Evolutionary conservation across 2,888 invertebrate genomes (phyloP).

Genomic region (Cheilosia urbana): DNA sequence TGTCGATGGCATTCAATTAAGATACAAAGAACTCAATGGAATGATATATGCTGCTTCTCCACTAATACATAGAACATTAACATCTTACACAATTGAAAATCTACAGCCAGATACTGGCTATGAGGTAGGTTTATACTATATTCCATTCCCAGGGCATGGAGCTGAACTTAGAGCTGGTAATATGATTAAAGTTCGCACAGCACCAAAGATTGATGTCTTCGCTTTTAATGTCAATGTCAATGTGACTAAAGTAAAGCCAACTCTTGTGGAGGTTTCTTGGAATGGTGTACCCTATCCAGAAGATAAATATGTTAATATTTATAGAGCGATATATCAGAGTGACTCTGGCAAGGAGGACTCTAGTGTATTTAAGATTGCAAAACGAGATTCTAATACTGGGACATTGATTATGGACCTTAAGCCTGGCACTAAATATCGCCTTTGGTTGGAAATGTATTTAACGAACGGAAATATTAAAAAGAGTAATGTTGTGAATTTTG

Average conservation of each 20-base stretch:
- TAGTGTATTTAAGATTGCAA: constrained; percentile 90
- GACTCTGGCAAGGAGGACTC: constrained; percentile 90
- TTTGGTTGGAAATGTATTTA: constrained; percentile 95
- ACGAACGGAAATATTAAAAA: constrained; percentile 95
- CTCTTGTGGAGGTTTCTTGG: constrained; percentile 92
- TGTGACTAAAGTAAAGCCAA: constrained; percentile 90
- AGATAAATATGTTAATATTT: constrained; percentile 95
- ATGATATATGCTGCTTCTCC: constrained; percentile 94
- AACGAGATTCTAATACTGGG: constrained; percentile 88
- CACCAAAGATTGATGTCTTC: constrained; percentile 90
- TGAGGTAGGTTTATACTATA: constrained; percentile 92
- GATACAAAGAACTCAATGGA: constrained; percentile 92
- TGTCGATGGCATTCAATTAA: constrained; percentile 94
- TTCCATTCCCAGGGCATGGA: constrained; percentile 91
- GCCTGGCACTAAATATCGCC: constrained; percentile 91
- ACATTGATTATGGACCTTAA: constrained; percentile 88
- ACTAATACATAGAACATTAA: constrained; percentile 92
- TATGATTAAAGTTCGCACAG: constrained; percentile 89
- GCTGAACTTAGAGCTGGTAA: constrained; percentile 91
- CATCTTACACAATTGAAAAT: constrained; percentile 90
- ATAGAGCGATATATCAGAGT: constrained; percentile 92
- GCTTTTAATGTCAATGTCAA: constrained; percentile 92
- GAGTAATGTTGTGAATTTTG: constrained; percentile 94
- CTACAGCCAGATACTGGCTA: constrained; percentile 91
- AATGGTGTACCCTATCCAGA: constrained; percentile 94